phyloP scores from a whole-genome alignment of 1,140 invertebrate genomes.

The Papilio dardanus region DNA sequence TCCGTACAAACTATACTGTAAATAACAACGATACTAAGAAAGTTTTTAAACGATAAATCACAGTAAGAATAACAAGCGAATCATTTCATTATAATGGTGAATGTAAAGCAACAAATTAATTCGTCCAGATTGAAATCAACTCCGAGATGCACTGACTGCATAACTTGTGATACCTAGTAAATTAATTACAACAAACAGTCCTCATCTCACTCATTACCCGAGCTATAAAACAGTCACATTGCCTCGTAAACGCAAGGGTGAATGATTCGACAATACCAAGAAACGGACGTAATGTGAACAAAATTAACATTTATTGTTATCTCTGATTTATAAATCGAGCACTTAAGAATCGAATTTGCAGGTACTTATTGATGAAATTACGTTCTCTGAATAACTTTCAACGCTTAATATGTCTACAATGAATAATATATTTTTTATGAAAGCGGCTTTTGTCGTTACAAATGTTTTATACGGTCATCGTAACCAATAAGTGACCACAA shows the following conservation, averaged over 20 bases:
- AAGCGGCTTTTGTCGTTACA: background rate
- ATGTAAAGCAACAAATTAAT: slow-evolving; percentile 33
- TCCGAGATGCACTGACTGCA: background rate
- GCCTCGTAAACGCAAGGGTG: slow-evolving; percentile 61
- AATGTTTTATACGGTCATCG: background rate
- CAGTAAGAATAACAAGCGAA: background rate
- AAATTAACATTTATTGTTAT: slow-evolving; percentile 65
- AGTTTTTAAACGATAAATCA: too few species aligned
- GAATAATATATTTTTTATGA: slow-evolving; percentile 1
- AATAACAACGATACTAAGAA: background rate
- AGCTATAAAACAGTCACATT: slow-evolving; percentile 54
- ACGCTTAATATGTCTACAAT: background rate
- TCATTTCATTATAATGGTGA: background rate
- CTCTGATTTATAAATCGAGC: slow-evolving; percentile 44
- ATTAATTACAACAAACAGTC: slow-evolving; percentile 62
- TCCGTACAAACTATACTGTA: too few species aligned
- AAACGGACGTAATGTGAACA: slow-evolving; percentile 57
- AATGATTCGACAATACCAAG: slow-evolving; percentile 64
- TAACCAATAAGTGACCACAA: background rate
- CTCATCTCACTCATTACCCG: slow-evolving; percentile 55
- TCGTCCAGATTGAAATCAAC: slow-evolving; percentile 36
- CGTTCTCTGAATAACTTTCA: slow-evolving; percentile 6
- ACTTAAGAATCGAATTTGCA: slow-evolving; percentile 32
- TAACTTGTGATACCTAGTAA: slow-evolving; percentile 50
- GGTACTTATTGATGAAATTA: slow-evolving; percentile 28